A percentile compares a stretch with the other conserved stretches of the same genome.
Conservation (phyloP, 2,888 invertebrate genomes). For the Zele albiditarsus region DNA sequence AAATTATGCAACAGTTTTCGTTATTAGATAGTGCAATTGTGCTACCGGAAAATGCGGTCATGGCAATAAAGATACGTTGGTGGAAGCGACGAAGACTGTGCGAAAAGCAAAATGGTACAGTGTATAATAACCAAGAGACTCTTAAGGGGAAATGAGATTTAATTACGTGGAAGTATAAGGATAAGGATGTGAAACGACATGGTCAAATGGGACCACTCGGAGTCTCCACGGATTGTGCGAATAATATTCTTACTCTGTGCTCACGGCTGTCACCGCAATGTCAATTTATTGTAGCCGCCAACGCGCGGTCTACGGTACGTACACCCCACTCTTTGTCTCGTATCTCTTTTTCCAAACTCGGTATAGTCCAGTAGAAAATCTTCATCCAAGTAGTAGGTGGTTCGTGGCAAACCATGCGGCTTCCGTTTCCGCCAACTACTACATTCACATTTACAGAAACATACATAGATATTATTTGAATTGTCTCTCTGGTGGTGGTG, state of each 20-base stretch:
- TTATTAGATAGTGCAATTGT: background rate
- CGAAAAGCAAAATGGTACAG: background rate
- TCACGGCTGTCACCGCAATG: slow-evolving; percentile 35
- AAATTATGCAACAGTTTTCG: background rate
- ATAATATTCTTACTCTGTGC: slow-evolving; percentile 9
- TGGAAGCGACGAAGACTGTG: background rate
- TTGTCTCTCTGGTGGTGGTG: background rate
- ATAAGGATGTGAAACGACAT: slow-evolving; percentile 10
- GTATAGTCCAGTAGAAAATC: slow-evolving; percentile 45
- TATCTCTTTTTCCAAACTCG: slow-evolving; percentile 9
- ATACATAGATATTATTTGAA: background rate
- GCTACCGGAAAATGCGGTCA: background rate
- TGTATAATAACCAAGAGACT: background rate
- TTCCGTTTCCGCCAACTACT: slow-evolving; percentile 21
- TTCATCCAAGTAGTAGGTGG: slow-evolving; percentile 44
- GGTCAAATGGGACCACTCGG: background rate
- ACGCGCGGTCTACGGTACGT: slow-evolving; percentile 34
- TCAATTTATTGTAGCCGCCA: slow-evolving; percentile 43
- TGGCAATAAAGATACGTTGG: background rate
- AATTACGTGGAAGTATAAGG: slow-evolving; percentile 9
- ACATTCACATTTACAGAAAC: slow-evolving; percentile 8
- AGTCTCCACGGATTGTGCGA: slow-evolving; percentile 18
- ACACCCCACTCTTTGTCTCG: slow-evolving; percentile 6
- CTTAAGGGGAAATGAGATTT: background rate
- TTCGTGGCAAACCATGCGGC: slow-evolving; percentile 44